Percentiles rank a stretch among this genome's conserved stretches.
phyloP scores from a whole-genome alignment of 2,797 vertebrate genomes.

The Threskiornis aethiopicus region DNA sequence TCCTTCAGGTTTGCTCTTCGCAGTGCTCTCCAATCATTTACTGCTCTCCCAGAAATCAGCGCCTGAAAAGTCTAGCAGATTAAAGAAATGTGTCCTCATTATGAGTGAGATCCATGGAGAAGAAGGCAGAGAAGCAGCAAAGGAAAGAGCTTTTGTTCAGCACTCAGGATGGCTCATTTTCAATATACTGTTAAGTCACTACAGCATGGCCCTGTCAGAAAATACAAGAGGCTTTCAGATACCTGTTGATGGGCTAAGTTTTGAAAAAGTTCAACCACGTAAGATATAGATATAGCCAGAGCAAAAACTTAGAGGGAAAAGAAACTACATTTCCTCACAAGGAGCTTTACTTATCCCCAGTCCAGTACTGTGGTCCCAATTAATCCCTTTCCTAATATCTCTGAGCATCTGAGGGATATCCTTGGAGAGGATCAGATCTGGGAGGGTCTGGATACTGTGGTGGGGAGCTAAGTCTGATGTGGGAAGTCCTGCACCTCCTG shows the following conservation, averaged over 20 bases:
- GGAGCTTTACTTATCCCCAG: not conserved
- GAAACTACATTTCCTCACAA: not conserved
- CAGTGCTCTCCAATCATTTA: not conserved
- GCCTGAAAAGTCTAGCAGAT: not conserved
- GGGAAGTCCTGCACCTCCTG: not conserved
- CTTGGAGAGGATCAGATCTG: not conserved
- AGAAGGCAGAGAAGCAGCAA: not conserved
- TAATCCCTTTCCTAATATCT: not conserved
- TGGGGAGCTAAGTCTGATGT: not conserved
- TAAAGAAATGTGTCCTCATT: not conserved
- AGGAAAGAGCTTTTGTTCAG: not conserved
- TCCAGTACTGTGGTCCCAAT: fast-evolving
- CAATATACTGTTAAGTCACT: not conserved
- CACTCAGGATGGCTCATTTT: not conserved
- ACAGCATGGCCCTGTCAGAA: not conserved
- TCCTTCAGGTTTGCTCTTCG: not conserved
- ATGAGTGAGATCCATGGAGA: not conserved
- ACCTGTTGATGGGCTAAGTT: not conserved
- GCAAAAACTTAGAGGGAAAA: not conserved
- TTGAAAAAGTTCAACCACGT: not conserved
- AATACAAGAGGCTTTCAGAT: not conserved
- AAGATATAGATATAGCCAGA: not conserved
- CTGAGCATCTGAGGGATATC: no score
- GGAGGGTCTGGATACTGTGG: not conserved
- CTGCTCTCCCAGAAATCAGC: not conserved